Evolutionary conservation across 2,888 invertebrate species (phyloP), one percentile per base, ranked within the genome.

Genomic region (Plebejus melissa): DNA sequence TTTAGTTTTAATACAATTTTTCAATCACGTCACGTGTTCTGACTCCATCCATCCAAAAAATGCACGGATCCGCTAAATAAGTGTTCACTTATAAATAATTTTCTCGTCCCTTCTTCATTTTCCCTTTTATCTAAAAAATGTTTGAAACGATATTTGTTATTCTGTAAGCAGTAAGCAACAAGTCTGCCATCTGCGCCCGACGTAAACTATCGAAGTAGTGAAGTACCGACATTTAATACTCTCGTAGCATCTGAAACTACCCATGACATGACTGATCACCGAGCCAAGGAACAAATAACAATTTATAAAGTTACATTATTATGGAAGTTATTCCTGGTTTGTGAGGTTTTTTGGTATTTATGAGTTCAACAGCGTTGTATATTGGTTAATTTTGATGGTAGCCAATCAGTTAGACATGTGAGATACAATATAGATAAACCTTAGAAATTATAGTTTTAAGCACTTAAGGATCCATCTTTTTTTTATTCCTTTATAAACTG

Each of bases 161-260:
- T 22, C 16, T 65, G 13, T 32, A 32, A 32, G 13, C 32, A 13
- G 32, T 13, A 65, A 13, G 32, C 65, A 65, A 65, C 65, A 65
- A 65, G 65, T 65, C 32, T 11, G 11, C 13, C 65, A 16, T 13
- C 32, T 36, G 60, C 60, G 60, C 11, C 7, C 58, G 58, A 22
- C 60, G 60, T 60, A 60, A 60, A 60, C 60, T 60, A 60, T 28
- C 60, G 28, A 60, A 58, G 11, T 58, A 54, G 16, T 3, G 22
- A n/a, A 58, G 58, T 22, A 60, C 28, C 28, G 60, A 28, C 22
- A 60, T 60, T 60, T 60, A 60, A 60, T 60, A 60, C 58, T 58
- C 58, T 22, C 60, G 60, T 9, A 60, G 28, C 28, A 22, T 60
- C 60, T 60, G 60, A 60, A 60, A 28, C 60, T 28, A 2, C 28